A percentile compares a stretch with the other conserved stretches of the same genome.
Evolutionary conservation across 2,113 vertebrate species (phyloP).

Genomic region (Pica pica): DNA sequence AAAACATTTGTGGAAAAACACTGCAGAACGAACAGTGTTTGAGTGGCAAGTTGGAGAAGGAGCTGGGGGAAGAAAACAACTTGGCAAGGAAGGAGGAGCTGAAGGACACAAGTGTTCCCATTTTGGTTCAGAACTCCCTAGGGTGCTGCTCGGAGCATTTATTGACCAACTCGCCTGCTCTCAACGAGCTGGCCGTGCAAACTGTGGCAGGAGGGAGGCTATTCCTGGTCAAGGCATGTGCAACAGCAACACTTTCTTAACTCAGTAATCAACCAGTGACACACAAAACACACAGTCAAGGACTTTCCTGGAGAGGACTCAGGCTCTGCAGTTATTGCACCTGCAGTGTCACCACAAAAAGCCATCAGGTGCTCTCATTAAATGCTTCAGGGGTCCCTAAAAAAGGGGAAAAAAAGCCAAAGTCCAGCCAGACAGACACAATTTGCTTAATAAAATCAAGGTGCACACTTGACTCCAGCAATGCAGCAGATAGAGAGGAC

Average conservation of each 20-base stretch:
- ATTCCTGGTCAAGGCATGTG: background rate
- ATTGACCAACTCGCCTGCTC: background rate
- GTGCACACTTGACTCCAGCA: background rate
- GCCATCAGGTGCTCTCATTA: background rate
- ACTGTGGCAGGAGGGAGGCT: background rate
- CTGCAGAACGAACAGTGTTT: background rate
- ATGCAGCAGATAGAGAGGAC: background rate
- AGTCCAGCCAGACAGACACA: background rate
- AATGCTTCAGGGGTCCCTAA: background rate
- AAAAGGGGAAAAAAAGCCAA: background rate
- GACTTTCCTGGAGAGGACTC: background rate
- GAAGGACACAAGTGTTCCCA: constrained; percentile 18
- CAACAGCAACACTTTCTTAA: background rate
- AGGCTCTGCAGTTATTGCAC: background rate
- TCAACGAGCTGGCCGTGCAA: background rate
- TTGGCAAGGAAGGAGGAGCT: background rate
- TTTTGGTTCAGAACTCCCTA: constrained; percentile 9
- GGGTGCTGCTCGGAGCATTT: background rate
- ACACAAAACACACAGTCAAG: background rate
- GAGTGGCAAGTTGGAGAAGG: background rate
- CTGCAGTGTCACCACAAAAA: background rate
- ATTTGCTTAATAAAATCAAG: background rate
- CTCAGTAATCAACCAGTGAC: background rate
- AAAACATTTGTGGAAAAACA: constrained; percentile 35
- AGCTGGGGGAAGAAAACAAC: background rate